Conservation (phyloP, 2,113 vertebrate genomes). For the Atlantisia rogersi region DNA sequence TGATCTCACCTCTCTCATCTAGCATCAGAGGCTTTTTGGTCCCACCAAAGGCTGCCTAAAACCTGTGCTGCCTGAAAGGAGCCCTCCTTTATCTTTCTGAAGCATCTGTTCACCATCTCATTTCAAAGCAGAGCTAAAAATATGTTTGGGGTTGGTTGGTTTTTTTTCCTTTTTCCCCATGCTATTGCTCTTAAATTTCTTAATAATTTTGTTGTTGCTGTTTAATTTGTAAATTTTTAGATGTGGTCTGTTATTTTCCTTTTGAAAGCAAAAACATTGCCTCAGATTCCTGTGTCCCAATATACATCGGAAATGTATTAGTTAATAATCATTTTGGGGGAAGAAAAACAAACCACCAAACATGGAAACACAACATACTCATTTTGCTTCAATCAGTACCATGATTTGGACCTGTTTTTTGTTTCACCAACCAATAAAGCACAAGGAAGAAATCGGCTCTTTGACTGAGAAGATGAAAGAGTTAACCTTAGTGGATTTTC, state of each 20-base stretch:
- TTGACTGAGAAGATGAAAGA: not conserved
- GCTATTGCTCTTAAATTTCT: conserved; percentile 3
- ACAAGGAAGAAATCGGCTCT: conserved; percentile 15
- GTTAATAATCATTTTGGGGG: not conserved
- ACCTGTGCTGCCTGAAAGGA: conserved; percentile 12
- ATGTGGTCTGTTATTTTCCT: not conserved
- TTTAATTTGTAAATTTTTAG: conserved; percentile 33
- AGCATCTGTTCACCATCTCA: conserved; percentile 33
- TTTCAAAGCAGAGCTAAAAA: conserved; percentile 54
- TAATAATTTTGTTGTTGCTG: conserved; percentile 13
- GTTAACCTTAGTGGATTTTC: not conserved
- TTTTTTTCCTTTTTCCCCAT: not conserved
- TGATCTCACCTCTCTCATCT: conserved; percentile 44
- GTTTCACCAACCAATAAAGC: conserved; percentile 44
- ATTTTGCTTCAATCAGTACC: not conserved
- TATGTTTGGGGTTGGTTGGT: not conserved
- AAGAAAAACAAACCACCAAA: not conserved
- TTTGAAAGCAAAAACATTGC: conserved; percentile 10
- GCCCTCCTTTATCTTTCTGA: conserved; percentile 32
- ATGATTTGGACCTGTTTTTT: conserved; percentile 52
- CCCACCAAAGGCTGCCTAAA: conserved; percentile 6
- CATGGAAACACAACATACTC: not conserved
- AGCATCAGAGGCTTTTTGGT: conserved; percentile 33
- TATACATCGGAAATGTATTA: conserved; percentile 34
- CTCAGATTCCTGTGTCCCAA: conserved; percentile 40